Conservation (phyloP, 1,140 invertebrate species). For the Tachypleus tridentatus region DNA sequence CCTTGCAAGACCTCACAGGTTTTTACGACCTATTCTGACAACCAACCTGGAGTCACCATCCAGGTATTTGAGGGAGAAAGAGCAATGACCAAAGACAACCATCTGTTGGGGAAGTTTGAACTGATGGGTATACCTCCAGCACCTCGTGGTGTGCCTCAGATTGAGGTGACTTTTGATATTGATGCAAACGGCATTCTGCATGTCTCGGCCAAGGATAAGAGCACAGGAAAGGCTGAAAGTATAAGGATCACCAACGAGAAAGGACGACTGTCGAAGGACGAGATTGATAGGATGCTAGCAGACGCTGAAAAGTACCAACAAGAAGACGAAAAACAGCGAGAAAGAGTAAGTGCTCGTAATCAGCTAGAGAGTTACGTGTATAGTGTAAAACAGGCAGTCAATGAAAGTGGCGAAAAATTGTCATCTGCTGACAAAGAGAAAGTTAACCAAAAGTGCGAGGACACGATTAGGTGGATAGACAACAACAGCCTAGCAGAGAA, state of each 20-base stretch:
- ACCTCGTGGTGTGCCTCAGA: constrained; percentile 44
- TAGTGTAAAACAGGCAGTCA: constrained; percentile 9
- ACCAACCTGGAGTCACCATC: constrained; percentile 85
- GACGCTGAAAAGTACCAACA: constrained; percentile 35
- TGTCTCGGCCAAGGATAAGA: constrained; percentile 41
- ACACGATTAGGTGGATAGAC: constrained; percentile 37
- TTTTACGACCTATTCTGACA: constrained; percentile 92
- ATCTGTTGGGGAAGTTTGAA: constrained; percentile 44
- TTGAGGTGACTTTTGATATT: constrained; percentile 45
- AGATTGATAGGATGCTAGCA: constrained; percentile 45
- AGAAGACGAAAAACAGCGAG: constrained; percentile 44
- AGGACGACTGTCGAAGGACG: constrained; percentile 42
- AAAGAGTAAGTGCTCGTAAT: constrained; percentile 33
- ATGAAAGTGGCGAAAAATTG: constrained; percentile 38
- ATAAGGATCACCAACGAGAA: constrained; percentile 40
- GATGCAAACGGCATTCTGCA: constrained; percentile 38
- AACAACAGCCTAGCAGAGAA: constrained; percentile 35
- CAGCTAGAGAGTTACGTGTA: constrained; percentile 26
- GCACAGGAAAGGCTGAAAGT: constrained; percentile 40
- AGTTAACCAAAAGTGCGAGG: constrained; percentile 40
- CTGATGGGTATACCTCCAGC: constrained; percentile 45
- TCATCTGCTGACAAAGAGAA: constrained; percentile 45
- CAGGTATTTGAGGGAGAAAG: constrained; percentile 39
- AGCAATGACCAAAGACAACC: constrained; percentile 35
- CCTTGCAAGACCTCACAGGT: constrained; percentile 64